phyloP scores from a whole-genome alignment of 2,888 invertebrate species.

The Crioceris asparagi region DNA sequence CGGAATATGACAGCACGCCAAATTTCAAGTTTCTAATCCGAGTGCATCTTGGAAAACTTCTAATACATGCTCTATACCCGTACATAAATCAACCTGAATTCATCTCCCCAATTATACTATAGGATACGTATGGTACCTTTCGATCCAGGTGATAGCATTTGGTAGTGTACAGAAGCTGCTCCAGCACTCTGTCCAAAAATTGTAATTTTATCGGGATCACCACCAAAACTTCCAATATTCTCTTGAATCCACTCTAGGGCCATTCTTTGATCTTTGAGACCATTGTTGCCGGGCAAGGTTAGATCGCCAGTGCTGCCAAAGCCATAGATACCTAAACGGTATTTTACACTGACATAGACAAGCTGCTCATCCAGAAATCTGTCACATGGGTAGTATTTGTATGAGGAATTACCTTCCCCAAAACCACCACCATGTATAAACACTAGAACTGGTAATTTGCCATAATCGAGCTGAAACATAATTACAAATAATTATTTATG shows the following conservation, averaged over 20 bases:
- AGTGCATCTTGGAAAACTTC: too few relatives aligned
- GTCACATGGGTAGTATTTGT: conserved; percentile 16
- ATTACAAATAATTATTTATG: too few relatives aligned
- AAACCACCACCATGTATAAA: conserved; percentile 23
- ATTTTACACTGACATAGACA: conserved; percentile 20
- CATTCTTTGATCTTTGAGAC: conserved; percentile 22
- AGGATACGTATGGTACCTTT: too few relatives aligned
- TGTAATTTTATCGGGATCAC: conserved; percentile 20
- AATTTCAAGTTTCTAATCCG: too few relatives aligned
- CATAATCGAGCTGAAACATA: too few relatives aligned
- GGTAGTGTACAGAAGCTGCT: conserved; percentile 20
- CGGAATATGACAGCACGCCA: too few relatives aligned
- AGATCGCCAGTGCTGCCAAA: conserved; percentile 20
- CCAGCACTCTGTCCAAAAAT: conserved; percentile 24
- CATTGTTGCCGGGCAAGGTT: conserved; percentile 21
- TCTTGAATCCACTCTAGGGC: conserved; percentile 22
- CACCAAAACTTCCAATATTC: conserved; percentile 21
- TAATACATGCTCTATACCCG: too few relatives aligned
- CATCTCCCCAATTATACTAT: too few relatives aligned
- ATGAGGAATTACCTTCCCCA: conserved; percentile 15
- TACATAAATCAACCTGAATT: too few relatives aligned
- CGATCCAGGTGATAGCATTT: conserved; percentile 16
- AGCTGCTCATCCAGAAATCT: conserved; percentile 18
- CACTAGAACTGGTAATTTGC: conserved; percentile 18
- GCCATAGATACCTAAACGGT: conserved; percentile 20